Evolutionary conservation across 2,113 vertebrate species (phyloP), one percentile per base, ranked within the genome.

Genomic region (Chlamydotis undulata): DNA sequence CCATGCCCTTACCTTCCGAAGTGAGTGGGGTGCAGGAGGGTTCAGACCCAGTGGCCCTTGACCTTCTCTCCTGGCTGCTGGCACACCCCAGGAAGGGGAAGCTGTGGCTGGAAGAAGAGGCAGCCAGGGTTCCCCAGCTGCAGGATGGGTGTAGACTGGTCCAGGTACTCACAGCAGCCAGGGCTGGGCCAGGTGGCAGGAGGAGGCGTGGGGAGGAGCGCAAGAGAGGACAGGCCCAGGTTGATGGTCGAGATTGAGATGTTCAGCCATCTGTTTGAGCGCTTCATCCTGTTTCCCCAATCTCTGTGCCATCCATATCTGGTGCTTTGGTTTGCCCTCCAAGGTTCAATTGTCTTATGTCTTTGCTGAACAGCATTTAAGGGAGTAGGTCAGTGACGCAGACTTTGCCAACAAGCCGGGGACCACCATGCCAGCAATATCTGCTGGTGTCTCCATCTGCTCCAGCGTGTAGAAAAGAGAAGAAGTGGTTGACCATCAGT

Each of bases 281-380:
- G 21, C 29, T 73, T 73, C 14, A 29, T 19, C 41, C 49, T 64
- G 37, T 35, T 85, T 76, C 43, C 45, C 14, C 0, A 39, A 52
- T 10, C 49, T 64, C 50, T 57, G 35, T 25, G 23, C 41, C 35
- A 19, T 43, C 41, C n/a, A 29, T 43, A 57, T 50, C 56, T 19
- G 41, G 26, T 1, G 4, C 33, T 84, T 47, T 59, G 37, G 16
- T 65, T 77, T 71, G 47, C 13, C 39, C 47, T 79, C 53, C 25
- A 25, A 0, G 0, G 69, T 59, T 49, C 52, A 19, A 6, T 76
- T 47, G 14, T 7, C 37, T 43, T 43, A 26, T 0, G 0, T 43
- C 9, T 57, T 37, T 57, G 24, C 50, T 49, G 43, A 84, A 49
- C 49, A 64, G 41, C 37, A 19, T 23, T 52, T 80, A 16, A 49